phyloP scores from a whole-genome alignment of 1,140 invertebrate genomes.

The Phortica variegata region DNA sequence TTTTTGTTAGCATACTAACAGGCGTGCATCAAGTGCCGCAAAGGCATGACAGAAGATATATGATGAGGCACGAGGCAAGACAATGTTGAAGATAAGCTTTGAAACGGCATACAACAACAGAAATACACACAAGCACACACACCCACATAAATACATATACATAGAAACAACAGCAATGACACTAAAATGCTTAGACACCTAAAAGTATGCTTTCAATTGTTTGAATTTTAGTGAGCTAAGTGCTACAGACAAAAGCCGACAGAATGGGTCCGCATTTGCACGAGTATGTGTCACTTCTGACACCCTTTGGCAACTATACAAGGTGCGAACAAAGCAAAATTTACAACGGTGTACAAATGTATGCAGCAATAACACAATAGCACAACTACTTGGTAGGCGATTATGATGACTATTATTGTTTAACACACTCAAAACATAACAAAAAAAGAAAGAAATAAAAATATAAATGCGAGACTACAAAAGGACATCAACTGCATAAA shows the following conservation, averaged over 20 bases:
- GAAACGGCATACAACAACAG: neutral
- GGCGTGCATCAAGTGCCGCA: neutral
- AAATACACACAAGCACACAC: constrained; percentile 5
- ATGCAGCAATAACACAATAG: no score
- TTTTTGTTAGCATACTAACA: constrained; percentile 14
- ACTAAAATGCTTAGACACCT: constrained; percentile 38
- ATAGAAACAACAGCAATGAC: no score
- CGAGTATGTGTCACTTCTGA: constrained; percentile 19
- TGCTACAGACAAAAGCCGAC: constrained; percentile 20
- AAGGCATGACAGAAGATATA: no score
- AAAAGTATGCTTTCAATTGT: constrained; percentile 50
- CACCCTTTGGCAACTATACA: no score
- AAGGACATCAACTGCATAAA: no score
- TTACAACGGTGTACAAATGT: no score
- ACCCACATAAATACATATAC: no score
- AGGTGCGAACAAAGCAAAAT: constrained; percentile 41
- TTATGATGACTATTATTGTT: constrained; percentile 53
- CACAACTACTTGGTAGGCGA: no score
- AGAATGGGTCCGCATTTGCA: constrained; percentile 19
- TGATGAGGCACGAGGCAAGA: no score
- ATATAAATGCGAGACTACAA: no score
- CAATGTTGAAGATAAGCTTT: neutral
- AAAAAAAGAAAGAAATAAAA: no score
- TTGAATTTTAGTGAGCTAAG: constrained; percentile 43
- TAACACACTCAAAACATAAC: no score